phyloP scores from a whole-genome alignment of 1,140 invertebrate genomes.

The Ceratosolen fusciceps region DNA sequence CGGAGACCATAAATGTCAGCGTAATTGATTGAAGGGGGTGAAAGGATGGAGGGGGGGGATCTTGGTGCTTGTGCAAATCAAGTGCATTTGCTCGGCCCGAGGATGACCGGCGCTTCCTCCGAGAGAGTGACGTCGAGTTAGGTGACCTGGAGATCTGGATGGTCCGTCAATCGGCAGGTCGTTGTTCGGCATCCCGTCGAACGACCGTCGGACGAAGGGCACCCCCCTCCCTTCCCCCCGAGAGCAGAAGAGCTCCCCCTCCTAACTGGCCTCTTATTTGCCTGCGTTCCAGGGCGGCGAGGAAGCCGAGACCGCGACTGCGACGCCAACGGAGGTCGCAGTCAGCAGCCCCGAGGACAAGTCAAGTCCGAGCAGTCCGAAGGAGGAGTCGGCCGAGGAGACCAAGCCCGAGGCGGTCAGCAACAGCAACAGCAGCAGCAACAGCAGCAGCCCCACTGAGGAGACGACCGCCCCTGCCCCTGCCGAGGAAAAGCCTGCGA shows the following conservation, averaged over 20 bases:
- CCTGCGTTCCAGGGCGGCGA: slow-evolving; percentile 62
- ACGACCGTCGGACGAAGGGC: background rate
- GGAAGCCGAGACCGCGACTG: slow-evolving; percentile 58
- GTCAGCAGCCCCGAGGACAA: slow-evolving; percentile 60
- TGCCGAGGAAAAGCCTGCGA: slow-evolving; percentile 54
- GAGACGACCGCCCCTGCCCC: slow-evolving; percentile 57
- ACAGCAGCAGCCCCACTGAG: slow-evolving; percentile 46
- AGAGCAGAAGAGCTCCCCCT: background rate
- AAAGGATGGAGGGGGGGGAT: too few species aligned
- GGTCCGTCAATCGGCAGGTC: too few species aligned
- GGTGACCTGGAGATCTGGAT: too few species aligned
- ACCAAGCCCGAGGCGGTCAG: slow-evolving; percentile 49
- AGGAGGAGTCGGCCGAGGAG: slow-evolving; percentile 61
- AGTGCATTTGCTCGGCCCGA: too few species aligned
- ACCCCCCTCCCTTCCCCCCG: background rate
- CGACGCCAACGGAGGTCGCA: slow-evolving; percentile 50
- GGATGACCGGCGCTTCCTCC: too few species aligned
- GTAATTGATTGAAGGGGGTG: too few species aligned
- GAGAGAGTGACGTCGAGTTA: background rate
- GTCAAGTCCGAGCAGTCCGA: slow-evolving; percentile 64
- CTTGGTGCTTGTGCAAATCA: too few species aligned
- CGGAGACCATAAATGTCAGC: background rate
- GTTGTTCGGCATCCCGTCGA: background rate
- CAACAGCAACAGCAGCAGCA: slow-evolving; percentile 44
- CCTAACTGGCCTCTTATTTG: background rate